These are phyloP conservation scores for Pogoniulus pusillus DNA, from an alignment of 2,797 vertebrate genomes.

Conservation along the genomic window DNA sequence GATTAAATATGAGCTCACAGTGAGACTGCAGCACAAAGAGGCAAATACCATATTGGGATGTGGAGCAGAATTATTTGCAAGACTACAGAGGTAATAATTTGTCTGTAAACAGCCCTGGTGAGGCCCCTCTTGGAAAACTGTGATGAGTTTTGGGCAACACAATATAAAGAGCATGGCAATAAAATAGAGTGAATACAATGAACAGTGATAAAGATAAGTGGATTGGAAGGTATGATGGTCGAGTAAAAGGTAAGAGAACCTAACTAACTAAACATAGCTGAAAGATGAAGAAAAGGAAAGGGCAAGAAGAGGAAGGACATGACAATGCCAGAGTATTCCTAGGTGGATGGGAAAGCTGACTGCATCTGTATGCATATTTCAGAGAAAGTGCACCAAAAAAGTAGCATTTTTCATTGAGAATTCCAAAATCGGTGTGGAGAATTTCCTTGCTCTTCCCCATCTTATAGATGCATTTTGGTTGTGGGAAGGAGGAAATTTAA, in stretches of 20 bases:
- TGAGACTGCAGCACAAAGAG: slow-evolving; percentile 52
- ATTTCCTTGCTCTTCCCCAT: background rate
- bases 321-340: background rate
- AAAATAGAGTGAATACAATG: slow-evolving; percentile 45
- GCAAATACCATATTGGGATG: slow-evolving; percentile 54
- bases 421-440: background rate
- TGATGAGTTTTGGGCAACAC: slow-evolving; percentile 60
- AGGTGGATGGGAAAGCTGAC: background rate
- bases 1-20: slow-evolving; percentile 62
- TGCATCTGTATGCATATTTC: background rate
- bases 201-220: slow-evolving; percentile 54
- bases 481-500: background rate
- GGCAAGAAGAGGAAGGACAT: background rate
- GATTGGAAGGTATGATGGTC: slow-evolving; percentile 39
- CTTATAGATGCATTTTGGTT: background rate
- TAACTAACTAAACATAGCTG: background rate
- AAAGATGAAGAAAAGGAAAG: background rate
- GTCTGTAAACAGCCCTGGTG: slow-evolving; percentile 16
- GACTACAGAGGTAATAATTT: slow-evolving; percentile 59
- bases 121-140: slow-evolving; percentile 42
- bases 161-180: slow-evolving; percentile 50
- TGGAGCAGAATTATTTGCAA: slow-evolving; percentile 58
- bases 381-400: background rate
- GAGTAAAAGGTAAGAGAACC: slow-evolving; percentile 20
- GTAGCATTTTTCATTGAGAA: background rate